Percentiles rank a stretch among this genome's conserved stretches.
These are phyloP conservation scores for Platycnemis pennipes DNA, from an alignment of 2,888 invertebrate genomes.

Conservation along the genomic window DNA sequence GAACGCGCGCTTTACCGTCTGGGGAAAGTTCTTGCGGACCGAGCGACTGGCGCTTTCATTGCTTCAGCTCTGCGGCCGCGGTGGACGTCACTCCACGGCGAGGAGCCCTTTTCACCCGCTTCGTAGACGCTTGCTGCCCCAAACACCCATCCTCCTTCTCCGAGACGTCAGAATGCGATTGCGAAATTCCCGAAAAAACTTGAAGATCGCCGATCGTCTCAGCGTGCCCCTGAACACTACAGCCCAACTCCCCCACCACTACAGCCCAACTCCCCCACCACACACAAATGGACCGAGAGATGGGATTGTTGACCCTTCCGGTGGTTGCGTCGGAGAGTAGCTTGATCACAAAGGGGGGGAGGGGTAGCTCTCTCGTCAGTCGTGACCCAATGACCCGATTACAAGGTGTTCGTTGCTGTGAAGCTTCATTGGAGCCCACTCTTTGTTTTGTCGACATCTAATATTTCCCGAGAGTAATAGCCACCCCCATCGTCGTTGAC, in stretches of 20 bases:
- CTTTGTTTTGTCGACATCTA: not conserved
- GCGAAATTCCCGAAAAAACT: not conserved
- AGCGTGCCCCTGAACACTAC: not conserved
- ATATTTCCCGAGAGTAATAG: not conserved
- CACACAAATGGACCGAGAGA: too few species aligned
- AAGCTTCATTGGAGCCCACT: not conserved
- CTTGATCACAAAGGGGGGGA: not conserved
- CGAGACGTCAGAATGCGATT: not conserved
- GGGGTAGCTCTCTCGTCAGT: not conserved
- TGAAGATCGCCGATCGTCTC: not conserved
- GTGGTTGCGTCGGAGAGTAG: not conserved
- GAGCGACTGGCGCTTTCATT: not conserved
- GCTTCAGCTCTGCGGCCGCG: not conserved
- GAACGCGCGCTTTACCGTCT: slow-evolving; percentile 1
- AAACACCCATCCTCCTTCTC: not conserved
- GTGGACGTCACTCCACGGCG: not conserved
- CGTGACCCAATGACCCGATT: slow-evolving; percentile 28
- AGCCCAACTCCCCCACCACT: not conserved
- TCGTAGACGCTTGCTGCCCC: not conserved
- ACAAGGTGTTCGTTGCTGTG: not conserved
- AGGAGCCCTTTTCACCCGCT: not conserved
- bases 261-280: too few species aligned
- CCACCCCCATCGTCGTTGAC: not conserved
- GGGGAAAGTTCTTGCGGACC: not conserved
- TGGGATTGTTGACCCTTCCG: slow-evolving; percentile 8